These are phyloP conservation scores for Diachasma alloeum DNA, from an alignment of 1,140 invertebrate genomes.

Conservation along the genomic window DNA sequence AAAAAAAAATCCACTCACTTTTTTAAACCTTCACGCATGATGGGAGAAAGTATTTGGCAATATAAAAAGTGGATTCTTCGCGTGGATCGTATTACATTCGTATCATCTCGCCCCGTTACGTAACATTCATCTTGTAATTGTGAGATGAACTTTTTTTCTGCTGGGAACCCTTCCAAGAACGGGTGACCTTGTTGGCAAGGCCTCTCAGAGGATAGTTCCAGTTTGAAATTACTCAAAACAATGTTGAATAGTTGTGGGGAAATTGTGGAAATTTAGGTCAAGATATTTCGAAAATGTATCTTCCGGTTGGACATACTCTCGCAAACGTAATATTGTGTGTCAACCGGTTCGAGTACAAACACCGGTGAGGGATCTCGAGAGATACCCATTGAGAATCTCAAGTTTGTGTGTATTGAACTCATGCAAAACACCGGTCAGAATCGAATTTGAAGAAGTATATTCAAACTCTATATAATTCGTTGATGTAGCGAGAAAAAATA, in stretches of 20 bases:
- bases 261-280: background rate
- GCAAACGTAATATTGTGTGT: background rate
- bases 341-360: constrained; percentile 1
- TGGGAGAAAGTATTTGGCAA: background rate
- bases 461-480: no score
- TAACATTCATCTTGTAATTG: background rate
- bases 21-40: background rate
- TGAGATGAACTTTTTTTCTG: background rate
- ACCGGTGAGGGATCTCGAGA: background rate
- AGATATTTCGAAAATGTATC: background rate
- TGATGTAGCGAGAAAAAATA: no score
- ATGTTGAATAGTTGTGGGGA: background rate
- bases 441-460: no score
- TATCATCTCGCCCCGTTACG: background rate
- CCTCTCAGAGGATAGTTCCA: background rate
- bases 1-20: background rate
- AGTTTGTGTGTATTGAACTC: background rate
- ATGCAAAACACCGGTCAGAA: background rate
- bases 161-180: background rate
- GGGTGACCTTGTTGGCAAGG: background rate
- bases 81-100: background rate
- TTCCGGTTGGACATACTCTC: background rate
- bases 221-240: background rate
- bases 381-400: background rate
- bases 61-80: background rate